phyloP scores from a whole-genome alignment of 2,888 invertebrate species.

The Heliconius sara region DNA sequence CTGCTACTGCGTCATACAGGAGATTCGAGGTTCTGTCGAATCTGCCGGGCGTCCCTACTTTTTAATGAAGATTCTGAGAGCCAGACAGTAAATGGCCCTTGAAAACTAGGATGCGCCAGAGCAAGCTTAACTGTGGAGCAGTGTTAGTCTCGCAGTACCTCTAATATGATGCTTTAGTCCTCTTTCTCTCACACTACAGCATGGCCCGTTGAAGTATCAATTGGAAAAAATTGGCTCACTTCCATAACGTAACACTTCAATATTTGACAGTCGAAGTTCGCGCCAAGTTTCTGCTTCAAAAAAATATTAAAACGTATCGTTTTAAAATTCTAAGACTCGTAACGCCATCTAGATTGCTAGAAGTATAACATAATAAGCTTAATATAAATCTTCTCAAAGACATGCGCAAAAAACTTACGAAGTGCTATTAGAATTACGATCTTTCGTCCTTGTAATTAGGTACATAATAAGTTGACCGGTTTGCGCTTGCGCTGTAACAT shows the following conservation, averaged over 20 bases:
- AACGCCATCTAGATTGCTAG: slow-evolving; percentile 41
- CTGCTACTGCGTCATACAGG: too few relatives aligned
- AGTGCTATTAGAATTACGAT: slow-evolving; percentile 43
- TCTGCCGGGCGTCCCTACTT: too few relatives aligned
- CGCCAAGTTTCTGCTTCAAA: not conserved
- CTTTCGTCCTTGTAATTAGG: slow-evolving; percentile 13
- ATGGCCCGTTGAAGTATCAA: too few relatives aligned
- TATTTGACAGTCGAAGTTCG: not conserved
- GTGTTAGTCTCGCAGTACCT: too few relatives aligned
- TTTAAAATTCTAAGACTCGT: slow-evolving; percentile 2
- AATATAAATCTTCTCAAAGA: slow-evolving; percentile 38
- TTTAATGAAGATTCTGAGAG: too few relatives aligned
- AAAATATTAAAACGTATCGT: not conserved
- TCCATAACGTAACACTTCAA: not conserved
- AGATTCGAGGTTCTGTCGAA: too few relatives aligned
- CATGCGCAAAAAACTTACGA: slow-evolving; percentile 62
- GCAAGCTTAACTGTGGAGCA: too few relatives aligned
- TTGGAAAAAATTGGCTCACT: too few relatives aligned
- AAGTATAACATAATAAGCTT: slow-evolving; percentile 3
- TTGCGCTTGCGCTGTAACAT: slow-evolving; percentile 74
- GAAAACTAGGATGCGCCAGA: too few relatives aligned
- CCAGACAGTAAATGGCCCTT: too few relatives aligned
- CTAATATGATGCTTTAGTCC: too few relatives aligned
- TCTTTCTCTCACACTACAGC: too few relatives aligned
- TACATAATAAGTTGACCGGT: slow-evolving; percentile 43